Conservation (phyloP, 1,140 invertebrate species). For the Nephotettix cincticeps region DNA sequence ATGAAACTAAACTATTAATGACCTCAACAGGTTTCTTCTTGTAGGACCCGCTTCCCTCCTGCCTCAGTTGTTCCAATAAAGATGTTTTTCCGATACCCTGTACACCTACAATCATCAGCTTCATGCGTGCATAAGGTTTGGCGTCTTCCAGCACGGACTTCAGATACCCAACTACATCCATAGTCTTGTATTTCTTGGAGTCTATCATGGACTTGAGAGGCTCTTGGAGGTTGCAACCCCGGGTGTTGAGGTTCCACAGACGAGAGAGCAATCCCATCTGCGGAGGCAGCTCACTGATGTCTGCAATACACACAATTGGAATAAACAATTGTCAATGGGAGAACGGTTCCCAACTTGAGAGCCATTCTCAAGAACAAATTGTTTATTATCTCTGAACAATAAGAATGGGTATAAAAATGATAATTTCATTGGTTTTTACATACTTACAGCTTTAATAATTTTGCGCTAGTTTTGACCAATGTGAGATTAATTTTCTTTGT, state of each 20-base stretch:
- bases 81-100: constrained; percentile 95
- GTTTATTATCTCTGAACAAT: no score
- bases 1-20: not conserved
- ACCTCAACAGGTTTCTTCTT: constrained; percentile 74
- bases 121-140: constrained; percentile 92
- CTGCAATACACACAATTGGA: constrained; percentile 53
- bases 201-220: constrained; percentile 91
- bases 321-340: no score
- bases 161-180: constrained; percentile 95
- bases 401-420: no score
- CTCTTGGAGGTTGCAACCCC: constrained; percentile 85
- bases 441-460: no score
- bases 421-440: no score
- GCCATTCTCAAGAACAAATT: no score
- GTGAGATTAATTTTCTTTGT: no score
- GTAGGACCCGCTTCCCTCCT: constrained; percentile 77
- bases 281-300: constrained; percentile 84
- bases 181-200: constrained; percentile 91
- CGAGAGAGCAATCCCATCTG: constrained; percentile 92
- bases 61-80: constrained; percentile 80
- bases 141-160: constrained; percentile 89
- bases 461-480: no score
- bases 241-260: constrained; percentile 94
- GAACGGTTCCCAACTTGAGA: no score
- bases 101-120: constrained; percentile 96